Evolutionary conservation across 2,113 vertebrate genomes (phyloP), one percentile per base, ranked within the genome.

Genomic region (Colistium nudipinnis): DNA sequence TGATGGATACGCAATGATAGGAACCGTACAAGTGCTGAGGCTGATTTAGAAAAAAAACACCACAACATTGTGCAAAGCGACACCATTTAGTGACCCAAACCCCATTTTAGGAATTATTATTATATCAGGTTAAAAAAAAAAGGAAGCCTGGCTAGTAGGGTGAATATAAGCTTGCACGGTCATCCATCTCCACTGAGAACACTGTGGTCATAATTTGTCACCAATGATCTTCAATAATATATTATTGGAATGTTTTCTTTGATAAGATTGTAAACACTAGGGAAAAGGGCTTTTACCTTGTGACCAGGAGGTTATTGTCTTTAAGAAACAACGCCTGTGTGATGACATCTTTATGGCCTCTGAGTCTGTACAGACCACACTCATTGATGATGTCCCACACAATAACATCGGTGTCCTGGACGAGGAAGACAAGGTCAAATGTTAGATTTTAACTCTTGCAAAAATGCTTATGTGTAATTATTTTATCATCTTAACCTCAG

Each of bases 381-480:
- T 99, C 98, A 17, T 97, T 98, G 86, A 99, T 96, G 67, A 99
- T 91, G 89, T 99, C 98, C 98, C 98, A 99, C 72, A 99, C 88
- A 0, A 99, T 98, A 76, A 98, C 89, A 78, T 98, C 96, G 7
- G 97, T 99, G 87, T 99, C 98, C 98, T 99, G 87, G n/a, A 53
- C 20, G 74, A 17, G 61, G 35, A 68, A 16, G 27, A 24, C 10
- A 11, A 33, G n/a, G n/a, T n/a, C n/a, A n/a, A n/a, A n/a, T n/a
- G n/a, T n/a, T n/a, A n/a, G n/a, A n/a, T n/a, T n/a, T n/a, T n/a
- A n/a, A n/a, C n/a, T n/a, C n/a, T n/a, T n/a, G n/a, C n/a, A n/a
- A 4, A 33, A 6, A 33, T 4, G 7, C 4, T 7, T 16, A 6
- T 4, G 7, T 35, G 39, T 35, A 45, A 44, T 13, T 19, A 17